Percentiles rank a stretch among this genome's conserved stretches.
These are phyloP conservation scores for Pegea sp. DNA, from an alignment of 23 tunicate species.

Conservation along the genomic window DNA sequence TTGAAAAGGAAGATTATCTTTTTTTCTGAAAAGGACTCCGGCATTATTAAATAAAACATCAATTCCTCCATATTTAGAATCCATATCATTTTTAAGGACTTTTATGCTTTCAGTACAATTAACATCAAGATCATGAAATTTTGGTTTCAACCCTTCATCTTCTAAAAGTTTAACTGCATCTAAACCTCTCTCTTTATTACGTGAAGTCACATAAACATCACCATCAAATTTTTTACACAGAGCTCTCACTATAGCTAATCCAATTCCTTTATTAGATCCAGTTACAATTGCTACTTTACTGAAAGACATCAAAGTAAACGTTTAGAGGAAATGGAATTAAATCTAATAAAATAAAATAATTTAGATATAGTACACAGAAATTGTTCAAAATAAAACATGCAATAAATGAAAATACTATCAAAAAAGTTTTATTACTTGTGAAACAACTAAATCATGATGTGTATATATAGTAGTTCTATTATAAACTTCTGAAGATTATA, in stretches of 20 bases:
- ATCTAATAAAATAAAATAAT: too few species aligned
- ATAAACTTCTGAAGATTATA: too few species aligned
- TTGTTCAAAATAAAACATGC: too few species aligned
- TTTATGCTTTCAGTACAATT: conserved; percentile 23
- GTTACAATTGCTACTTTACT: conserved; percentile 56
- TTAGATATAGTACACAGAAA: too few species aligned
- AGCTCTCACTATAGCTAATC: conserved; percentile 62
- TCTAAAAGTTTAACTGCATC: conserved; percentile 12
- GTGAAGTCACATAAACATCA: conserved; percentile 33
- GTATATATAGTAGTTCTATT: too few species aligned
- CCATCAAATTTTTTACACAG: conserved; percentile 45
- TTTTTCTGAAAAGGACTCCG: conserved; percentile 22
- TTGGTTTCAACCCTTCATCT: conserved; percentile 23
- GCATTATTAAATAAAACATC: conserved; percentile 77
- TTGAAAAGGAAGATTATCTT: conserved; percentile 19
- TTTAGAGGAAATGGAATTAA: too few species aligned
- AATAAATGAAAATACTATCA: too few species aligned
- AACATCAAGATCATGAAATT: conserved; percentile 59
- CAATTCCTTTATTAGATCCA: conserved; percentile 75
- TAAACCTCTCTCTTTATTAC: conserved; percentile 19
- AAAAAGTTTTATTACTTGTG: too few species aligned
- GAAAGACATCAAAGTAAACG: too few species aligned
- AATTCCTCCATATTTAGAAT: conserved; percentile 29
- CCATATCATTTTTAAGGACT: conserved; percentile 8
- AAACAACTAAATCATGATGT: too few species aligned